Percentiles rank a stretch among this genome's conserved stretches.
Conservation (phyloP, 2,797 vertebrate species). For the Mionectes olivaceus region DNA sequence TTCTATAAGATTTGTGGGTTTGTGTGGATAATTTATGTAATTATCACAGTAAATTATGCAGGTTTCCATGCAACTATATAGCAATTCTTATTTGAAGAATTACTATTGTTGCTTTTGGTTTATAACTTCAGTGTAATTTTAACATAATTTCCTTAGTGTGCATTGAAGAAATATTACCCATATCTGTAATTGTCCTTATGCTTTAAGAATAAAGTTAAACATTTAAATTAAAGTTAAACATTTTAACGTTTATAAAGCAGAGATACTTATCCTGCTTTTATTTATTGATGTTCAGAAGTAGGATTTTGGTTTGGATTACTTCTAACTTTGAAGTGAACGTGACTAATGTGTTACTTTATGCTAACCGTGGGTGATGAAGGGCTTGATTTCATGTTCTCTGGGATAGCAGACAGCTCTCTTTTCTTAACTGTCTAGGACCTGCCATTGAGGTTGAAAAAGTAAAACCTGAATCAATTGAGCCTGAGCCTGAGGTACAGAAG, state of each 20-base stretch:
- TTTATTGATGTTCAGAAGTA: not conserved
- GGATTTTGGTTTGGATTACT: slow-evolving; percentile 27
- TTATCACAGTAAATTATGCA: slow-evolving; percentile 12
- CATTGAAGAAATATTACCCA: not conserved
- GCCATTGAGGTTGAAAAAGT: slow-evolving; percentile 85
- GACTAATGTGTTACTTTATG: slow-evolving; percentile 23
- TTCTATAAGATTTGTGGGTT: not conserved
- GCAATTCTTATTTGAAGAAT: slow-evolving; percentile 37
- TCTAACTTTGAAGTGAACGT: slow-evolving; percentile 5
- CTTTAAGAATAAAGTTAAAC: slow-evolving; percentile 32
- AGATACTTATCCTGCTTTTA: slow-evolving; percentile 25
- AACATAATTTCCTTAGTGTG: not conserved
- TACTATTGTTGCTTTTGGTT: slow-evolving; percentile 20
- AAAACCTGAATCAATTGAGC: slow-evolving; percentile 82
- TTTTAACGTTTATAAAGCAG: slow-evolving; percentile 24
- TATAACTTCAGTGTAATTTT: slow-evolving; percentile 7
- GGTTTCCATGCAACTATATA: not conserved
- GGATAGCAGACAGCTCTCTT: slow-evolving; percentile 81
- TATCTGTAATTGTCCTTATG: slow-evolving; percentile 1
- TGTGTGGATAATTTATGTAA: not conserved
- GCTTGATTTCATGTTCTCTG: slow-evolving; percentile 73
- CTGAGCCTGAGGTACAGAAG: slow-evolving; percentile 82
- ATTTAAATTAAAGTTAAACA: not conserved
- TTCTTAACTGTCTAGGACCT: slow-evolving; percentile 83
- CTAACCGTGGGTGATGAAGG: slow-evolving; percentile 56